Conservation (phyloP, 1,140 invertebrate species). For the Lamellibrachia luymesi region DNA sequence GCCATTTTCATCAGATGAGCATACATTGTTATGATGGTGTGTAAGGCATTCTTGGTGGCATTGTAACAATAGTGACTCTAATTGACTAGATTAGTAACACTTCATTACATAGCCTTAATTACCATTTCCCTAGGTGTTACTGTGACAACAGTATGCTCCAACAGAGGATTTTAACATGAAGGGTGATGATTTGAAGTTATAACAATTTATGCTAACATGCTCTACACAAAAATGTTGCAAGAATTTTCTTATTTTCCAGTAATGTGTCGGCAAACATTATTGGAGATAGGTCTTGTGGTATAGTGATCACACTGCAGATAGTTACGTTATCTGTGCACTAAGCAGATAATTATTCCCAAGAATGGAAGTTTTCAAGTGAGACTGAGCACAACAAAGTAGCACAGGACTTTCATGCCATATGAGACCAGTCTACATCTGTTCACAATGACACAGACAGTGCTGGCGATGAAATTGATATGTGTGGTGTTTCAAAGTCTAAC, state of each 20-base stretch:
- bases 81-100: background rate
- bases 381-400: background rate
- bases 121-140: background rate
- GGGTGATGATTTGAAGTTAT: background rate
- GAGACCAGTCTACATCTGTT: background rate
- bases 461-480: background rate
- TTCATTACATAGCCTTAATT: background rate
- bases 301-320: background rate
- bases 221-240: background rate
- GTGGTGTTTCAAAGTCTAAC: background rate
- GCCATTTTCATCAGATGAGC: background rate
- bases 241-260: background rate
- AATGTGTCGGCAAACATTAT: background rate
- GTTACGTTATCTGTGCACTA: background rate
- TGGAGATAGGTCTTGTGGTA: background rate
- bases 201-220: background rate
- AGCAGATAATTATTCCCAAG: background rate
- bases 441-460: background rate
- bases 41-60: background rate
- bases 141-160: no score
- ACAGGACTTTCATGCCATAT: background rate
- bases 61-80: background rate
- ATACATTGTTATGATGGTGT: background rate
- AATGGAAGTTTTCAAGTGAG: no score
- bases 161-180: background rate